Evolutionary conservation across 1,140 invertebrate genomes (phyloP).

Genomic region (Zaprionus inermis): DNA sequence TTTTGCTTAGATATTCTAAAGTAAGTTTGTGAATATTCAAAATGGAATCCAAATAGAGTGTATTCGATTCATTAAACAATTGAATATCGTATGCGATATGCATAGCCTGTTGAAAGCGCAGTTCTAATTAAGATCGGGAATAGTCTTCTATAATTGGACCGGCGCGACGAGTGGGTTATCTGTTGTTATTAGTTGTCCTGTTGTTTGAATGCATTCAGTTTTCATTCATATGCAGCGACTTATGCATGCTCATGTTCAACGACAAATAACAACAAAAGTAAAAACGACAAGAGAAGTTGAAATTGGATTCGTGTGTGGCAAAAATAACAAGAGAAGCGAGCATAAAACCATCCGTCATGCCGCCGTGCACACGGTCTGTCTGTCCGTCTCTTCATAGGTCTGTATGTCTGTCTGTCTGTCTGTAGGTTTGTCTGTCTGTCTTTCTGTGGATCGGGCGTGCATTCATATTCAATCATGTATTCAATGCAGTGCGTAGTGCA

Average conservation of each 20-base stretch:
- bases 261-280: conserved; percentile 55
- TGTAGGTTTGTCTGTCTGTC: background rate
- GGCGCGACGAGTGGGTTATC: background rate
- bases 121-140: background rate
- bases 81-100: background rate
- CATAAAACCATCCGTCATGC: conserved; percentile 71
- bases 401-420: background rate
- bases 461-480: conserved; percentile 79
- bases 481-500: conserved; percentile 55
- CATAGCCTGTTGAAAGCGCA: background rate
- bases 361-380: conserved; percentile 6
- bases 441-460: background rate
- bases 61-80: too few species aligned
- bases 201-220: conserved; percentile 14
- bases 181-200: background rate
- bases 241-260: conserved; percentile 68
- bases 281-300: conserved; percentile 22
- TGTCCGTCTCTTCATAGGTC: background rate
- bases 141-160: background rate
- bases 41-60: too few species aligned
- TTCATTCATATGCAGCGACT: conserved; percentile 62
- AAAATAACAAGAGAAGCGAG: conserved; percentile 54
- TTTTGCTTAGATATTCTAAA: too few species aligned
- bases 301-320: conserved; percentile 68
- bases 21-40: too few species aligned